phyloP scores from a whole-genome alignment of 2,888 invertebrate genomes.

The Drosophila fulvimacula region DNA sequence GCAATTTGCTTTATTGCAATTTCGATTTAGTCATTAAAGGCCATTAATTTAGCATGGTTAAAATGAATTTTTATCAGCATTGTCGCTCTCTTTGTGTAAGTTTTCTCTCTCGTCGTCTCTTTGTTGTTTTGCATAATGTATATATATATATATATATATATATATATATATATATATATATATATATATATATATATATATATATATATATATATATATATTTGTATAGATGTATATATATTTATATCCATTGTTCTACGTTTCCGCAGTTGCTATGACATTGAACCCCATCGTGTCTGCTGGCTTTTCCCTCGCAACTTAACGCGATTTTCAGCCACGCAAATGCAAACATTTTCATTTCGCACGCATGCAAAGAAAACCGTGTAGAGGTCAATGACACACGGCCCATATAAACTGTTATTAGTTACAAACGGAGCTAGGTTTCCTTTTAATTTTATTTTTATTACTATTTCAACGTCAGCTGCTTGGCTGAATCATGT shows the following conservation, averaged over 20 bases:
- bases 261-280: slow-evolving; percentile 35
- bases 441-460: background rate
- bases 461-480: slow-evolving; percentile 1
- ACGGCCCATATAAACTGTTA: background rate
- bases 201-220: slow-evolving; percentile 8
- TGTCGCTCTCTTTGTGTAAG: background rate
- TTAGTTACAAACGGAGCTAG: slow-evolving; percentile 1
- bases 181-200: slow-evolving; percentile 14
- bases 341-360: slow-evolving; percentile 12
- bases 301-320: slow-evolving; percentile 15
- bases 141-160: slow-evolving; percentile 15
- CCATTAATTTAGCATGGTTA: slow-evolving; percentile 35
- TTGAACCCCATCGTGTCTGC: slow-evolving; percentile 24
- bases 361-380: background rate
- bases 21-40: slow-evolving; percentile 35
- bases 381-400: slow-evolving; percentile 20
- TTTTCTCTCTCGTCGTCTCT: slow-evolving; percentile 4
- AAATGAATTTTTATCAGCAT: slow-evolving; percentile 43
- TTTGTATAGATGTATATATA: slow-evolving; percentile 14
- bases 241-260: slow-evolving; percentile 37
- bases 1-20: slow-evolving; percentile 21
- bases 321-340: slow-evolving; percentile 14
- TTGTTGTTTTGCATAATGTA: slow-evolving; percentile 34
- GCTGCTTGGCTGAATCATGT: slow-evolving; percentile 1
- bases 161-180: slow-evolving; percentile 15